Evolutionary conservation across 2,113 vertebrate species (phyloP).

Genomic region (Rhinoptilus africanus): DNA sequence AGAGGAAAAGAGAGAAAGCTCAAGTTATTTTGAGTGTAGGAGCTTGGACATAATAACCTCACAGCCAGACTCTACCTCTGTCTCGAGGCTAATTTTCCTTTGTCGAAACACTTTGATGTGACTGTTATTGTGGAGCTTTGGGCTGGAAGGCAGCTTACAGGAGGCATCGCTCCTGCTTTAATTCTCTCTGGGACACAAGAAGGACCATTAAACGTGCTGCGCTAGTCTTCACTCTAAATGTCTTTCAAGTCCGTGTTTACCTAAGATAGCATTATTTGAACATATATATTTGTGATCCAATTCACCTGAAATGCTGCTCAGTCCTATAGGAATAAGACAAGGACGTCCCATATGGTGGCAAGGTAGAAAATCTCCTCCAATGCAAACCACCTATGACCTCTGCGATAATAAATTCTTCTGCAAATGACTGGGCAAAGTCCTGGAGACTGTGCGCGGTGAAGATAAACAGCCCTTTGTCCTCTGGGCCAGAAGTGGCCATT

Average conservation of each 20-base stretch:
- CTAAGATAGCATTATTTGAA: not conserved
- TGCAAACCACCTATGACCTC: slow-evolving; percentile 56
- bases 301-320: not conserved
- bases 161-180: not conserved
- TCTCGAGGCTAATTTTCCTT: not conserved
- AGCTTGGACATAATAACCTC: not conserved
- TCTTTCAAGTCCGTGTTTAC: not conserved
- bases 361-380: slow-evolving; percentile 47
- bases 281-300: not conserved
- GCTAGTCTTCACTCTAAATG: not conserved
- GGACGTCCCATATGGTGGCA: slow-evolving; percentile 24
- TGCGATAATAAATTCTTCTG: slow-evolving; percentile 42
- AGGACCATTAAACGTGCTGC: not conserved
- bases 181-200: not conserved
- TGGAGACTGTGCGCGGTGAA: slow-evolving; percentile 19
- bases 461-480: slow-evolving; percentile 62
- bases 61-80: not conserved
- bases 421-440: slow-evolving; percentile 53
- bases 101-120: not conserved
- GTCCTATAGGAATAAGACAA: slow-evolving; percentile 2
- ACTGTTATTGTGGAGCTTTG: not conserved
- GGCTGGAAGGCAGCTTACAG: not conserved
- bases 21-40: not conserved
- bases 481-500: slow-evolving; percentile 53
- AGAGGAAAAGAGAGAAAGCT: not conserved